Evolutionary conservation across 2,888 invertebrate species (phyloP), one percentile per base, ranked within the genome.

Genomic region (Oeneis ivallda): DNA sequence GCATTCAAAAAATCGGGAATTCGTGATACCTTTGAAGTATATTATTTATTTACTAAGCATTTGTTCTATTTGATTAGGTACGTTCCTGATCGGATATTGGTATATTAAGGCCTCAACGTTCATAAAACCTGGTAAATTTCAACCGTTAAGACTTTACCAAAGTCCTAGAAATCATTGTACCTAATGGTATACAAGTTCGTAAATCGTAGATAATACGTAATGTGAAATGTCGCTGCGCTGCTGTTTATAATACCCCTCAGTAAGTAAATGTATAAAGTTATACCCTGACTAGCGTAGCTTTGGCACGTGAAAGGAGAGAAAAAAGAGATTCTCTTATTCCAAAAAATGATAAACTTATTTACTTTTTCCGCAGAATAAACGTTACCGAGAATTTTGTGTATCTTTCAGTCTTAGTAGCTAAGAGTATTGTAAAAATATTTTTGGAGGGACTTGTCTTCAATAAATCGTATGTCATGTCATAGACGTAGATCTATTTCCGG

Each of bases 391-490:
- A 76, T 83, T 84, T 81, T 78, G 76, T 81, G 80, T 82, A 86
- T 81, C 81, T 79, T 85, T 89, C 88, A 90, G 90, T 90, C 91
- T 90, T 91, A 89, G 82, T 79, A 79, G 84, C 89, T 89, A 91
- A 83, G 79, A 87, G 81, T 87, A 86, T 84, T 86, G 83, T 85
- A 84, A 82, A 84, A 84, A 78, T 84, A 83, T 85, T 72, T 85
- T 77, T 90, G 90, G 91, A 90, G 89, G 91, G 90, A 91, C 76
- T 89, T 87, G 72, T 83, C 80, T 80, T 86, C 72, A 83, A 85
- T 82, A 81, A 83, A 82, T 83, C 77, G 81, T 84, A 37, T 37
- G 37, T 37, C 26, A 80, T 76, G 77, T 79, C 74, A 76, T 85
- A 85, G 80, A 81, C 77, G 78, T 86, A 85, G 80, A 82, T 77